Base-by-base conservation (phyloP, 2,888 invertebrate genomes). In the Hirtodrosophila confusa region DNA sequence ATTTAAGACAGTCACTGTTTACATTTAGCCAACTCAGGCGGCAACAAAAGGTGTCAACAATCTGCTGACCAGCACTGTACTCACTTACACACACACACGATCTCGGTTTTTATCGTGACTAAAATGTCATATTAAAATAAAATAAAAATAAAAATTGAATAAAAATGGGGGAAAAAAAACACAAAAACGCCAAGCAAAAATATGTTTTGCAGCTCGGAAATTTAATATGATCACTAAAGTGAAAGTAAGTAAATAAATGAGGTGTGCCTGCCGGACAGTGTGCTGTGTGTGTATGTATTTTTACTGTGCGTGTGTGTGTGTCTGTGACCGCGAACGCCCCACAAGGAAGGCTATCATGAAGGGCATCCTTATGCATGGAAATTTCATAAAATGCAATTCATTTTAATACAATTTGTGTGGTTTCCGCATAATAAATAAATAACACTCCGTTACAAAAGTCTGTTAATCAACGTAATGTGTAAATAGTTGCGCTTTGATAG, bases 201-300 rank as follows among this genome's bases (percentile, higher is more conserved):
- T 80, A 78, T 87, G 83, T 82, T 87, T 82, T 80, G 83, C 79
- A 82, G 79, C 76, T 85, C 86, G 76, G 82, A 83, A 83, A 83
- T 82, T 87, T 87, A 83, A 83, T 83, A 87, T 78, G 88, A 87
- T 69, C 79, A 82, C 67, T 82, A 83, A 83, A 83, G 82, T 83
- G 82, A 83, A 83, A 82, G 82, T 82, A 87, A 83, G 82, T 75
- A 61, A 63, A 70, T 55, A 77, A 66, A 82, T 75, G 77, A 74
- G 73, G 73, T 74, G 73, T 71, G 73, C 72, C 73, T 39, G 71
- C 36, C 57, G 47, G 63, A 57, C 73, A 65, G 33, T 54, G 12
- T 33, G 23, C 45, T 64, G 29, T 41, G 0, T 29, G 27, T 31
- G 7, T 48, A 11, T 40, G 9, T 17, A 2, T 17, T 17, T 17